Evolutionary conservation across 2,113 vertebrate species (phyloP).

Genomic region (Cephalopholis sonnerati): DNA sequence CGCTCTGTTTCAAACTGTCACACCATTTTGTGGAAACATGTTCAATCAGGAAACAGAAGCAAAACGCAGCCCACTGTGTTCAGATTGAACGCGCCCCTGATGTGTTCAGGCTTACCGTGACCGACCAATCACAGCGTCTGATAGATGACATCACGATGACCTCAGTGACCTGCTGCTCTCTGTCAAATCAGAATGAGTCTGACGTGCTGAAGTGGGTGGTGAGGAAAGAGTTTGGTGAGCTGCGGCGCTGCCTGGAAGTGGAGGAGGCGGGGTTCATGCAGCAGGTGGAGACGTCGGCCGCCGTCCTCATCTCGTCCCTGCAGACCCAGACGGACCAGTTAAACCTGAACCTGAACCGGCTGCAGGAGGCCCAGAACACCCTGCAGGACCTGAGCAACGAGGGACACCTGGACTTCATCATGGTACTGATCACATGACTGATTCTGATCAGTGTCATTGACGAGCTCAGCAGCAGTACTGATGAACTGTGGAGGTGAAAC

Average conservation of each 20-base stretch:
- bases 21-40: too few relatives aligned
- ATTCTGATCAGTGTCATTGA: too few relatives aligned
- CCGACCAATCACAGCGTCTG: too few relatives aligned
- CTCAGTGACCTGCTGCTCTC: background rate
- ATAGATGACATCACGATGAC: too few relatives aligned
- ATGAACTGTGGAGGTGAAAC: too few relatives aligned
- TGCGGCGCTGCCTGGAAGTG: conserved; percentile 86
- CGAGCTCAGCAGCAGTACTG: too few relatives aligned
- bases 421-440: conserved; percentile 21
- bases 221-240: conserved; percentile 88
- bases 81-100: too few relatives aligned
- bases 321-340: conserved; percentile 87
- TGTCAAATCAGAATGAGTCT: conserved; percentile 84
- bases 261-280: conserved; percentile 88
- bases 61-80: too few relatives aligned
- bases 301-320: conserved; percentile 83
- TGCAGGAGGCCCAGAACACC: conserved; percentile 79
- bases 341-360: conserved; percentile 71
- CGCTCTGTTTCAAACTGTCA: too few relatives aligned
- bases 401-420: conserved; percentile 83
- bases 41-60: too few relatives aligned
- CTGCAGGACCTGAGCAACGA: conserved; percentile 84
- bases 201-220: conserved; percentile 91
- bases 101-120: too few relatives aligned
- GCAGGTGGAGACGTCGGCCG: conserved; percentile 80